These are phyloP conservation scores for Caenorhabditis wallacei DNA, from an alignment of 2,888 invertebrate genomes.

Conservation along the genomic window DNA sequence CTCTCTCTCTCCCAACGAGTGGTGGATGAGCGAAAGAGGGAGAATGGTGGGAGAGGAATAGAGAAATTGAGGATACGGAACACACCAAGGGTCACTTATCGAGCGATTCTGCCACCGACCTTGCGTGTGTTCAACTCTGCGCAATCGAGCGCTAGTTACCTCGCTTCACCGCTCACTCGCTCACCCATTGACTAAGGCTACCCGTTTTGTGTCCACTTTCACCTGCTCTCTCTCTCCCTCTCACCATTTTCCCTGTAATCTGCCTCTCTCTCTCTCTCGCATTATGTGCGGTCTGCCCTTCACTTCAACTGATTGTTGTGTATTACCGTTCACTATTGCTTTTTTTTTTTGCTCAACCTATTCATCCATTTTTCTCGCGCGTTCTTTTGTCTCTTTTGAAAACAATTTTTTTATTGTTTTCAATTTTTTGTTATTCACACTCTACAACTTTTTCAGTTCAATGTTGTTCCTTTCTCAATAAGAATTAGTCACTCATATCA, in stretches of 20 bases:
- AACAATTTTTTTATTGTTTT: slow-evolving; percentile 39
- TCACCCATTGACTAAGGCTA: slow-evolving; percentile 39
- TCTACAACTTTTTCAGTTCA: background rate
- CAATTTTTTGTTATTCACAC: background rate
- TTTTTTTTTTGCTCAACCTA: slow-evolving; percentile 57
- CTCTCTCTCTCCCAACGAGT: slow-evolving; percentile 1
- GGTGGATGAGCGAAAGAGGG: background rate
- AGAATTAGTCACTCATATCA: background rate
- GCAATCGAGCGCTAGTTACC: slow-evolving; percentile 67
- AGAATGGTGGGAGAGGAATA: slow-evolving; percentile 26
- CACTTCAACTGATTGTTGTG: slow-evolving; percentile 59
- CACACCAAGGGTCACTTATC: slow-evolving; percentile 64
- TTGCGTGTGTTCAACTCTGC: slow-evolving; percentile 66
- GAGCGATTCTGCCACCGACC: slow-evolving; percentile 60
- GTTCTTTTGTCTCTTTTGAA: slow-evolving; percentile 13
- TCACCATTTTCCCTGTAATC: slow-evolving; percentile 14
- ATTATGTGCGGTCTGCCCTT: slow-evolving; percentile 49
- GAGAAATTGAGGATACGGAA: slow-evolving; percentile 43
- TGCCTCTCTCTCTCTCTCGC: slow-evolving; percentile 7
- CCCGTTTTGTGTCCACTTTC: slow-evolving; percentile 40
- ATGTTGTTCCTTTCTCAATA: background rate
- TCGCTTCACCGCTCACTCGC: slow-evolving; percentile 39
- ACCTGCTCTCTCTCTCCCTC: slow-evolving; percentile 39
- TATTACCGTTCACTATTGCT: slow-evolving; percentile 65
- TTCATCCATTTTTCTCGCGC: slow-evolving; percentile 40